Evolutionary conservation across 2,113 vertebrate species (phyloP), one percentile per base, ranked within the genome.

Genomic region (Chamaetylas fuelleborni): DNA sequence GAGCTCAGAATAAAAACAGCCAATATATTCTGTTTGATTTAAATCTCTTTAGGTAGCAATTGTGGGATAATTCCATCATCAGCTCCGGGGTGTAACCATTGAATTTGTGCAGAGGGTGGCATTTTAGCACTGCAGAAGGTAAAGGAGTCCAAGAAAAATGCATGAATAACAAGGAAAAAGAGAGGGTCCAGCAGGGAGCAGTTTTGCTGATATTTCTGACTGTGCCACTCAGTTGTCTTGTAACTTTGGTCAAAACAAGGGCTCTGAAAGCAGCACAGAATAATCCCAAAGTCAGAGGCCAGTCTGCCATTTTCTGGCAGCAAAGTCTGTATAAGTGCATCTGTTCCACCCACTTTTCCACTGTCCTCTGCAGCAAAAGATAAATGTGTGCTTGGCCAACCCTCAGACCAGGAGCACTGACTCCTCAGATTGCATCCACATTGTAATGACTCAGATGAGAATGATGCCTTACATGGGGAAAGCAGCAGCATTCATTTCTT

Each of bases 71-170:
- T 86, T 90, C 11, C 6, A 31, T 45, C 61, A 85, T 33, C 64
- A 88, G 43, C 67, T 90, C 47, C 18, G 0, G 66, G 40, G 22
- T 72, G 78, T 65, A 82, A 25, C 66, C 62, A 24, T 81, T 64
- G 83, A 57, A 77, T 94, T 90, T 79, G 54, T 82, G 84, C 85
- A 79, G 91, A 87, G 78, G 61, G 79, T 85, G 79, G 82, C 71
- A 90, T 95, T 86, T 94, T 40, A 78, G 64, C 51, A 73, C 71
- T 5, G 2, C 48, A 54, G 71, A 94, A 95, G 13, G 14, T 28
- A 81, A 85, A 82, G 33, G 36, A 76, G 10, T 69, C 26, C 23
- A 65, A 72, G 65, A 67, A 62, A 70, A 34, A 42, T 12, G 6
- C 0, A 3, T 16, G 54, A 72, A n/a, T 57, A 82, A 50, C 11